Evolutionary conservation across 2,113 vertebrate genomes (phyloP).

Genomic region (Scytalopus superciliaris): DNA sequence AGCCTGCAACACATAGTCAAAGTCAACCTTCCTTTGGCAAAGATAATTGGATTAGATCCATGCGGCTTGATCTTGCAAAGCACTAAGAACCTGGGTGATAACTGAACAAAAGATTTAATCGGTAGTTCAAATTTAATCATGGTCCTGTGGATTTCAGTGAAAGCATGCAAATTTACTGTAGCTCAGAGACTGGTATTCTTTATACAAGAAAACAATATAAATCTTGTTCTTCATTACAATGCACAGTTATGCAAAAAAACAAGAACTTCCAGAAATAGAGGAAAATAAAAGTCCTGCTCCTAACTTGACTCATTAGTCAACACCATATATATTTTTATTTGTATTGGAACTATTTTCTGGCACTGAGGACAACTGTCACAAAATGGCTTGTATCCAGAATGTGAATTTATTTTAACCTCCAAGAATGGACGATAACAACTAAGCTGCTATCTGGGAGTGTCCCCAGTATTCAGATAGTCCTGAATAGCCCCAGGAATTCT

Average conservation of each 20-base stretch:
- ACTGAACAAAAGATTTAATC: conserved; percentile 41
- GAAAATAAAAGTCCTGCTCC: not conserved
- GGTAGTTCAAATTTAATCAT: conserved; percentile 49
- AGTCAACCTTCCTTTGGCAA: conserved; percentile 28
- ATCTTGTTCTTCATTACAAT: conserved; percentile 1
- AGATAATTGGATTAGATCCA: conserved; percentile 25
- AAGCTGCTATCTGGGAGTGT: not conserved
- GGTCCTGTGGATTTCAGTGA: conserved; percentile 33
- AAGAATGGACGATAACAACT: not conserved
- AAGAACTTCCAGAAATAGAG: not conserved
- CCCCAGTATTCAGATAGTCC: not conserved
- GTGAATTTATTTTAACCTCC: not conserved
- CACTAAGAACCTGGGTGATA: conserved; percentile 16
- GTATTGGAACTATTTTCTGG: not conserved
- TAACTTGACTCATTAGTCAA: not conserved
- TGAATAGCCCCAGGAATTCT: not conserved
- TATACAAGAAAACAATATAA: conserved; percentile 26
- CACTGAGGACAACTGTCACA: not conserved
- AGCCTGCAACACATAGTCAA: not conserved
- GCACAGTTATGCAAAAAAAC: not conserved
- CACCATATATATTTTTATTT: not conserved
- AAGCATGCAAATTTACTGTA: conserved; percentile 40
- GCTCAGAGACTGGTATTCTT: conserved; percentile 20
- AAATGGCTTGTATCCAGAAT: not conserved
- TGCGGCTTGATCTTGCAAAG: conserved; percentile 26